Percentiles rank a stretch among this genome's conserved stretches.
These are phyloP conservation scores for Xylocampa areola DNA, from an alignment of 2,888 invertebrate genomes.

Conservation along the genomic window DNA sequence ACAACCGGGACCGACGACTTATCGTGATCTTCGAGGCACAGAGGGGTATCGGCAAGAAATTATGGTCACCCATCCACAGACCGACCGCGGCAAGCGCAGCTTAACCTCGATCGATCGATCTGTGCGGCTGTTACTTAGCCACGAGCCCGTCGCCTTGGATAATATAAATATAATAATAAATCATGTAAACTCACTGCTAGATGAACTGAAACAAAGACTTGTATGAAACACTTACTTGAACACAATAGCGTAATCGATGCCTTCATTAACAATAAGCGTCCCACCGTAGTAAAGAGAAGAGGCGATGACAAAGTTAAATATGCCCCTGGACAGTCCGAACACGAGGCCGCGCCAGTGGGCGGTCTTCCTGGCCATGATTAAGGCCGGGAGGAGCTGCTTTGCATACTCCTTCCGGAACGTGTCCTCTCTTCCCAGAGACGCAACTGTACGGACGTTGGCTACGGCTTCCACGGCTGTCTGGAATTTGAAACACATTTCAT, in stretches of 20 bases:
- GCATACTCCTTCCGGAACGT: slow-evolving; percentile 91
- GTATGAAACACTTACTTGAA: slow-evolving; percentile 91
- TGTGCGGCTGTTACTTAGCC: too few relatives aligned
- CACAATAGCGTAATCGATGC: slow-evolving; percentile 89
- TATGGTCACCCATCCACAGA: too few relatives aligned
- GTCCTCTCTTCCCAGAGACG: slow-evolving; percentile 92
- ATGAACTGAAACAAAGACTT: not conserved
- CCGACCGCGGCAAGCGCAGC: too few relatives aligned
- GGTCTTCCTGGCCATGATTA: slow-evolving; percentile 88
- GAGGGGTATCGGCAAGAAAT: too few relatives aligned
- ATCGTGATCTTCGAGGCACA: too few relatives aligned
- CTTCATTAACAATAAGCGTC: slow-evolving; percentile 90
- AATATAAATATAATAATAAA: too few relatives aligned
- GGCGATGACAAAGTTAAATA: slow-evolving; percentile 93
- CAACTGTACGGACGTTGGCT: slow-evolving; percentile 94
- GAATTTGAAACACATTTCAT: slow-evolving; percentile 7
- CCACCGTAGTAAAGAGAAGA: slow-evolving; percentile 93
- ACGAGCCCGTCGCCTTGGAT: too few relatives aligned
- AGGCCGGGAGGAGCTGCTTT: slow-evolving; percentile 89
- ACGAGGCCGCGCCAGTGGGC: slow-evolving; percentile 92
- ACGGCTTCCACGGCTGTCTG: slow-evolving; percentile 94
- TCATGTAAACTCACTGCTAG: not conserved
- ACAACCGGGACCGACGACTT: too few relatives aligned
- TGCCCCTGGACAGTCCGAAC: slow-evolving; percentile 92
- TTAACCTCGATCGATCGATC: too few relatives aligned